phyloP scores from a whole-genome alignment of 1,140 invertebrate genomes.

The Diplogasteroides magnus region DNA sequence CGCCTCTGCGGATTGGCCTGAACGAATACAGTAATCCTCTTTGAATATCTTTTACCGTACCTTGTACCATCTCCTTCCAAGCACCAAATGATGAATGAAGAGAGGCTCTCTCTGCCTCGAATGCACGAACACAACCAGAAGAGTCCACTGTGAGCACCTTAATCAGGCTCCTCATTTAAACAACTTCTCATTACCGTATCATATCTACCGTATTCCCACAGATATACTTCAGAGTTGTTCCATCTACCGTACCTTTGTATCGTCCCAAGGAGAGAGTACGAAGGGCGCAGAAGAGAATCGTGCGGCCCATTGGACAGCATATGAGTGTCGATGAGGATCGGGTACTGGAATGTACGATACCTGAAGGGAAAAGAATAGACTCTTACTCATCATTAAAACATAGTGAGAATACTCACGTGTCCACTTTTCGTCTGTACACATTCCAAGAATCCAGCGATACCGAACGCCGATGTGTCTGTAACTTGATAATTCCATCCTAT shows the following conservation, averaged over 20 bases:
- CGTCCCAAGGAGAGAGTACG: not conserved
- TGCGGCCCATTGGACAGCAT: not conserved
- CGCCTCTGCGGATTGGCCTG: conserved; percentile 56
- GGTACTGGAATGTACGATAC: not conserved
- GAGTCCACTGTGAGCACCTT: conserved; percentile 63
- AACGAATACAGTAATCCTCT: conserved; percentile 26
- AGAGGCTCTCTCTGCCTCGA: conserved; percentile 61
- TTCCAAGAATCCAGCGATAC: not conserved
- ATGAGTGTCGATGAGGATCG: not conserved
- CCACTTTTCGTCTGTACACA: not conserved
- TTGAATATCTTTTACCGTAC: conserved; percentile 56
- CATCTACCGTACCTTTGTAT: too few relatives aligned
- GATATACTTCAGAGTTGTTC: too few relatives aligned
- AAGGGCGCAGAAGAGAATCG: not conserved
- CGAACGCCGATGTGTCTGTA: not conserved
- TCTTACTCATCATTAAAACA: too few relatives aligned
- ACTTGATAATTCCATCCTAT: not conserved
- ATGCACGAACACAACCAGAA: conserved; percentile 63
- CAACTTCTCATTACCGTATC: not conserved
- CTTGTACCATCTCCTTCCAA: conserved; percentile 61
- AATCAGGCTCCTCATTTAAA: not conserved
- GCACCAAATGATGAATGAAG: conserved; percentile 59
- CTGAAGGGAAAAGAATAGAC: not conserved
- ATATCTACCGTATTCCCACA: not conserved
- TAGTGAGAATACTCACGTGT: too few relatives aligned